phyloP scores from a whole-genome alignment of 2,113 vertebrate species.

The Coracopsis vasa region DNA sequence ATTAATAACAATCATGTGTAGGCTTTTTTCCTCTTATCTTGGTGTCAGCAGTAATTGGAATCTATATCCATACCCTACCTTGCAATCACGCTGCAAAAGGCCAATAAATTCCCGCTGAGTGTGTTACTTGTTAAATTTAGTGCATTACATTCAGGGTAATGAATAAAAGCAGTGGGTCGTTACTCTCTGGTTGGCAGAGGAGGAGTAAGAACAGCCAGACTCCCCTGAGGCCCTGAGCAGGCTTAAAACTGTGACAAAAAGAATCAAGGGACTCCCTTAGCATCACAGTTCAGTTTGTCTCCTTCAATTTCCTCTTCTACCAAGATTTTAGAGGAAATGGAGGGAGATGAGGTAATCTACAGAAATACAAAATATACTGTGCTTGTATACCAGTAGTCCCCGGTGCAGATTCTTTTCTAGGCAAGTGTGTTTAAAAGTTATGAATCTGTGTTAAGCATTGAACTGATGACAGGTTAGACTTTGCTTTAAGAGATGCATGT shows the following conservation, averaged over 20 bases:
- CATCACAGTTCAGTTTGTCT: conserved; percentile 68
- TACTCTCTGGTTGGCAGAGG: conserved; percentile 73
- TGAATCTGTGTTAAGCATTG: neutral
- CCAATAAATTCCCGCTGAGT: conserved; percentile 80
- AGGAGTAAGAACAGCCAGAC: conserved; percentile 70
- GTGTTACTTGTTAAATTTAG: conserved; percentile 82
- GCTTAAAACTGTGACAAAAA: conserved; percentile 70
- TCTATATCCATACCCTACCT: conserved; percentile 78
- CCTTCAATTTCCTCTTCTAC: conserved; percentile 69
- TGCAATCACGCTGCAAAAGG: conserved; percentile 77
- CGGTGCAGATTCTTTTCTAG: conserved; percentile 26
- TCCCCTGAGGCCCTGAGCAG: conserved; percentile 57
- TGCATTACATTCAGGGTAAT: conserved; percentile 77
- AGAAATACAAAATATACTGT: conserved; percentile 49
- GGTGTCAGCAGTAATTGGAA: conserved; percentile 80
- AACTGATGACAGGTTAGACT: neutral
- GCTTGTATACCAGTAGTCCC: neutral
- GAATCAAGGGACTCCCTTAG: conserved; percentile 67
- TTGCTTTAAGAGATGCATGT: neutral
- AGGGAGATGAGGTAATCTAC: conserved; percentile 41
- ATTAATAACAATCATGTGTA: conserved; percentile 73
- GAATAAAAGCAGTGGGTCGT: conserved; percentile 81
- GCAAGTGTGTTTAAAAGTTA: conserved; percentile 24
- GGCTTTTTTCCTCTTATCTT: conserved; percentile 75
- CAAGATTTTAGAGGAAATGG: conserved; percentile 52